Evolutionary conservation across 92 coral and sea anemone genomes (phyloP).

Genomic region (Palythoa heliodiscus): DNA sequence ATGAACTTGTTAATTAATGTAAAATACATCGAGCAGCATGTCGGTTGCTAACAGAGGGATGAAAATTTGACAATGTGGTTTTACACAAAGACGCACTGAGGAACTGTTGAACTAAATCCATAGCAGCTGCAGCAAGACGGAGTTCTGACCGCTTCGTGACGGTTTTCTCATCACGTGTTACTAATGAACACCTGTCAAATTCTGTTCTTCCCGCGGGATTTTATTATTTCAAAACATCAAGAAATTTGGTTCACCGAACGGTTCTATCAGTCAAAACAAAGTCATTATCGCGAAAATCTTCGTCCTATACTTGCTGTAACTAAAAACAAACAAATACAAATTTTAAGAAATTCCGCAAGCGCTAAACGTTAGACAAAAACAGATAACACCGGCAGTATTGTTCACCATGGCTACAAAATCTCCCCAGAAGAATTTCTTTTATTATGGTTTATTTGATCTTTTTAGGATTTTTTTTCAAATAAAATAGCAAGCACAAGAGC

Average conservation of each 20-base stretch:
- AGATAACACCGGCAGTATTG: no score
- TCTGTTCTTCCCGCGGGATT: constrained; percentile 24
- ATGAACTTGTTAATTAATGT: constrained; percentile 29
- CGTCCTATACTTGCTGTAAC: neutral
- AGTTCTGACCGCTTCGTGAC: neutral
- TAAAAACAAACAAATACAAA: neutral
- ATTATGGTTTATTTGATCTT: neutral
- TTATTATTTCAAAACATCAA: neutral
- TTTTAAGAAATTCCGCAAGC: neutral
- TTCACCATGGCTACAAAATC: no score
- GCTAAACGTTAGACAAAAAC: no score
- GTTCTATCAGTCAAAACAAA: constrained; percentile 36
- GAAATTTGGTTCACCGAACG: neutral
- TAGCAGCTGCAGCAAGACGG: constrained; percentile 6
- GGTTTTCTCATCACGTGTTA: constrained; percentile 10
- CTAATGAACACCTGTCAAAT: constrained; percentile 13
- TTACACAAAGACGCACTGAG: constrained; percentile 7
- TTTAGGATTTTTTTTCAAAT: neutral
- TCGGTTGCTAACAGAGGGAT: constrained; percentile 20
- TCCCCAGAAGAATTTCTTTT: no score
- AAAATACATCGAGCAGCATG: neutral
- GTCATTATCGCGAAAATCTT: constrained; percentile 6
- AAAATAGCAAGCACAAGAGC: neutral
- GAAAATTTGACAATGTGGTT: constrained; percentile 10
- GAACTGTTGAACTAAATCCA: neutral